Percentiles rank a stretch among this genome's conserved stretches.
Conservation (phyloP, 2,113 vertebrate genomes). For the Telmatochromis brichardi region DNA sequence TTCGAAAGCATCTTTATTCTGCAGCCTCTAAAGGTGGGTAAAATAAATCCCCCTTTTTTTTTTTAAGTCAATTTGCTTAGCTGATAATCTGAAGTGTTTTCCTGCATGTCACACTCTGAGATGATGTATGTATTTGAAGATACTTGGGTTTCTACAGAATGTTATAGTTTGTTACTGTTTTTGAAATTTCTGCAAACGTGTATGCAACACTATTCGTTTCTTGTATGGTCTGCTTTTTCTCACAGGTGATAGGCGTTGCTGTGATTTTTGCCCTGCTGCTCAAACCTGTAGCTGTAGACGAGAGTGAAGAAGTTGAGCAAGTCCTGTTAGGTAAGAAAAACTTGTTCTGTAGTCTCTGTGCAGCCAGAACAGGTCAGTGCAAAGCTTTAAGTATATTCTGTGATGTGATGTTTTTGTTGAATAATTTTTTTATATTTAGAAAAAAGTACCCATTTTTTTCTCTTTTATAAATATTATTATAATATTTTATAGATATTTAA, state of each 20-base stretch:
- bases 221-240: neutral
- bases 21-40: conserved; percentile 76
- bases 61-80: rapidly evolving
- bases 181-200: neutral
- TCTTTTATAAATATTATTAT: neutral
- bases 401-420: neutral
- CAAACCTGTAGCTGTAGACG: conserved; percentile 72
- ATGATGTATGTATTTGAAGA: neutral
- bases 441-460: neutral
- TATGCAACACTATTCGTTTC: neutral
- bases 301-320: conserved; percentile 65
- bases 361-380: neutral
- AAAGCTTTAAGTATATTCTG: neutral
- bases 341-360: neutral
- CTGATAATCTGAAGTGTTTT: neutral
- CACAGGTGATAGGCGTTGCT: conserved; percentile 75
- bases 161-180: neutral
- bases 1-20: conserved; percentile 81
- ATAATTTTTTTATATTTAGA: neutral
- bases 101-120: neutral
- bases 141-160: neutral
- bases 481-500: neutral
- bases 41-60: neutral
- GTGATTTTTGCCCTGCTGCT: conserved; percentile 75
- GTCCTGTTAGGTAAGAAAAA: conserved; percentile 60